Evolutionary conservation across 2,797 vertebrate genomes (phyloP).

Genomic region (Fringilla coelebs): DNA sequence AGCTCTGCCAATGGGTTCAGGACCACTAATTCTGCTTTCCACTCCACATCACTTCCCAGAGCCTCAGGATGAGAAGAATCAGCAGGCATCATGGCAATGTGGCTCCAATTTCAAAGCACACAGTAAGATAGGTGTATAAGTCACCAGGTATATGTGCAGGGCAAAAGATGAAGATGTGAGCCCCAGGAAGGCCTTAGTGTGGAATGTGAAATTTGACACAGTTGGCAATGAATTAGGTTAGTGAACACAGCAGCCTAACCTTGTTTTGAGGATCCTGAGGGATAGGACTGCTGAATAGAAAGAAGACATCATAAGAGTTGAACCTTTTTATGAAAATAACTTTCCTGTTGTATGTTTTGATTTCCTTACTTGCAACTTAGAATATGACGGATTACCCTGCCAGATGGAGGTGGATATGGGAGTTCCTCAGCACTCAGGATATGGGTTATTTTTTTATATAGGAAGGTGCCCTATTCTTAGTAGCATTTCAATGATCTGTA

Average conservation of each 20-base stretch:
- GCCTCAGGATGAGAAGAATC: background rate
- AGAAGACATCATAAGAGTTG: background rate
- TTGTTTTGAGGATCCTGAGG: background rate
- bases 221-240: background rate
- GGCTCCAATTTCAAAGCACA: background rate
- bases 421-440: background rate
- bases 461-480: background rate
- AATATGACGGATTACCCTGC: background rate
- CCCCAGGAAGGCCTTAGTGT: background rate
- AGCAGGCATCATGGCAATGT: background rate
- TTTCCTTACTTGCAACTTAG: background rate
- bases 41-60: conserved; percentile 5
- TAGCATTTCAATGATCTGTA: background rate
- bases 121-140: background rate
- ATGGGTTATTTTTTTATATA: background rate
- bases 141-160: background rate
- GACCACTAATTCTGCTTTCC: background rate
- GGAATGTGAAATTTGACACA: background rate
- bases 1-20: background rate
- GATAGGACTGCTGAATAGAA: background rate
- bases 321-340: background rate
- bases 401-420: background rate
- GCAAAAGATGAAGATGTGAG: background rate
- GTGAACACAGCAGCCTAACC: background rate
- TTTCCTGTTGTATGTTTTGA: background rate